Base-by-base conservation (phyloP, 2,113 vertebrate genomes). In the Callipepla squamata region DNA sequence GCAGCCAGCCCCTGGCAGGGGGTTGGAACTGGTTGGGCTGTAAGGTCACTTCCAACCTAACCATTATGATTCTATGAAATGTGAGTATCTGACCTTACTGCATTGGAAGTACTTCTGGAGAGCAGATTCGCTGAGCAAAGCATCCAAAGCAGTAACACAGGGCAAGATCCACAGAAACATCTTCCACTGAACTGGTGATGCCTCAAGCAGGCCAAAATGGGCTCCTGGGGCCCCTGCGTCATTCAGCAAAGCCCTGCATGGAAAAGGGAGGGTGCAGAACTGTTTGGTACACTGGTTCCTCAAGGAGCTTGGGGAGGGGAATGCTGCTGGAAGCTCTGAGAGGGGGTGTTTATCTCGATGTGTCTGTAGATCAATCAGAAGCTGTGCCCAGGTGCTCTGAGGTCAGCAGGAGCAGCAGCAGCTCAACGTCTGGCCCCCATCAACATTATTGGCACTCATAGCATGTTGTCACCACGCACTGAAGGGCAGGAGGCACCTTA, bases 381-480 rank as follows among this genome's bases (percentile, higher is more conserved):
- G 1, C 61, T 0, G 0, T 26, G 57, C 26, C 15, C 1, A 0
- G 2, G 7, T 59, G 7, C 34, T 57, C 45, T 2, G 0, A 5
- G 10, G 11, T 18, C 36, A 65, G 21, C 0, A 2, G 63, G 13
- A 51, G n/a, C 36, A 50, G 42, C 30, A 32, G 69, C 1, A 0
- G 57, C 61, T 76, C 20, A 0, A 4, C 6, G n/a, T 7, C 42
- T 53, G 0, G 55, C 70, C 55, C 25, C 21, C 1, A 1, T 30
- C 1, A 10, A 12, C 18, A 6, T 57, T 89, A 69, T 26, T 4
- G 0, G 74, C 1, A 11, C 6, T 13, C 0, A 0, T 6, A 50
- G 58, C 6, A 4, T 8, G 4, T 50, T 82, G 25, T 67, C 11
- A 4, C 23, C 66, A 62, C 0, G 9, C 77, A 72, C 12, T 16